Evolutionary conservation across 2,797 vertebrate genomes (phyloP).

Genomic region (Odontamblyopus lacepedii): DNA sequence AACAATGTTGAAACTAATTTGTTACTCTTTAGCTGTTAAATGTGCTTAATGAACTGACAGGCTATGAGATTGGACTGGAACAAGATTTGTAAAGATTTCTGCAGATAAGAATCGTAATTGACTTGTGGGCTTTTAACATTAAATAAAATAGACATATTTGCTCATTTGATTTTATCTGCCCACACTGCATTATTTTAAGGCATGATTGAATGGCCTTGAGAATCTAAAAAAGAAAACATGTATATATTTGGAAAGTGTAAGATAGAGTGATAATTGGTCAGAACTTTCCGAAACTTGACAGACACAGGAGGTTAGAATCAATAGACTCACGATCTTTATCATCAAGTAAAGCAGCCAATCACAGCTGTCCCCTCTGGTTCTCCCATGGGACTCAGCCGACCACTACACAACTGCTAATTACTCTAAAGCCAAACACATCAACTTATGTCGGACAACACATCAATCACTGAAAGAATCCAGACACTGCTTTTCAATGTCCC

Average conservation of each 20-base stretch:
- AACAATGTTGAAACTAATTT: not conserved
- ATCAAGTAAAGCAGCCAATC: conserved; percentile 51
- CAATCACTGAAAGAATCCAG: conserved; percentile 28
- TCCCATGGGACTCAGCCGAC: conserved; percentile 51
- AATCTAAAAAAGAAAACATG: not conserved
- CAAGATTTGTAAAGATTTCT: conserved; percentile 6
- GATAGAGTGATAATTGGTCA: conserved; percentile 19
- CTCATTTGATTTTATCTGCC: not conserved
- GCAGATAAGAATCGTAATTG: not conserved
- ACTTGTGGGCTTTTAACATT: not conserved
- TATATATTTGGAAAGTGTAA: not conserved
- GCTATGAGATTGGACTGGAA: not conserved
- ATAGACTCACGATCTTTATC: conserved; percentile 62
- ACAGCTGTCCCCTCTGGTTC: conserved; percentile 49
- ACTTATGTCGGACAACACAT: conserved; percentile 35
- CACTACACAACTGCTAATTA: conserved; percentile 54
- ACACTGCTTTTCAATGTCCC: not conserved
- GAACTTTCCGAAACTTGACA: conserved; percentile 59
- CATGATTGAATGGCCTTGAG: conserved; percentile 9
- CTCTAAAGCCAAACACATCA: conserved; percentile 46
- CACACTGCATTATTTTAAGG: conserved; percentile 14
- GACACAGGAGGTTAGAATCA: conserved; percentile 69
- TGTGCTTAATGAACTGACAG: conserved; percentile 14
- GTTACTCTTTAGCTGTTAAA: conserved; percentile 1
- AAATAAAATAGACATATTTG: conserved; percentile 9